A percentile compares a stretch with the other conserved stretches of the same genome.
These are phyloP conservation scores for Lasius fuliginosus DNA, from an alignment of 2,888 invertebrate species.

Conservation along the genomic window DNA sequence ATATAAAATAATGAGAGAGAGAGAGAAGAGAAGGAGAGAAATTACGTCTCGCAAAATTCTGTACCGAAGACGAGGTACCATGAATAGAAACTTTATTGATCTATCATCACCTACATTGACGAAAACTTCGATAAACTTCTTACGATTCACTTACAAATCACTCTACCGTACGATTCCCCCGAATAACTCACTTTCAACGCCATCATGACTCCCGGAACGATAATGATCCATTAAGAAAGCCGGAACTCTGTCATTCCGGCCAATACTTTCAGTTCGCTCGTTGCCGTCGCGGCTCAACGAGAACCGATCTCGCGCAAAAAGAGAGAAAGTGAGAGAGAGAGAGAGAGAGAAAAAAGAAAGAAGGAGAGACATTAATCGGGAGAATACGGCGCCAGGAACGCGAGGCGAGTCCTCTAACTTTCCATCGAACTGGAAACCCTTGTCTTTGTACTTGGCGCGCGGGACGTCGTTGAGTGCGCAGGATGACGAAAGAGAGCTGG, in stretches of 20 bases:
- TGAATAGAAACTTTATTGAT: conserved; percentile 5
- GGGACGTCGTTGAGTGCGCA: conserved; percentile 44
- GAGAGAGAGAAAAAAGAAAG: background rate
- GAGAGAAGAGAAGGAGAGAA: background rate
- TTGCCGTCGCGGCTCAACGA: conserved; percentile 17
- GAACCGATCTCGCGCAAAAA: conserved; percentile 46
- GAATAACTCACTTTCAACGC: conserved; percentile 73
- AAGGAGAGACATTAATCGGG: conserved; percentile 65
- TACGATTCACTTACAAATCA: conserved; percentile 71
- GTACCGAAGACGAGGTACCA: background rate
- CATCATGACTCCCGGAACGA: conserved; percentile 65
- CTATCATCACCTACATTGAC: background rate
- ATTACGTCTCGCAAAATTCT: background rate
- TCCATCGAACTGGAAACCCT: conserved; percentile 76
- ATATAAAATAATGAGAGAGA: background rate
- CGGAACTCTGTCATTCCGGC: conserved; percentile 69
- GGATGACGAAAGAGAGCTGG: conserved; percentile 40
- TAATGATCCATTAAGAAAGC: conserved; percentile 76
- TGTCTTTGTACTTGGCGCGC: conserved; percentile 75
- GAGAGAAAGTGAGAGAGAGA: background rate
- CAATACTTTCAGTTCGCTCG: conserved; percentile 62
- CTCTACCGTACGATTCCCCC: conserved; percentile 55
- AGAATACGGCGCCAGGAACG: conserved; percentile 66
- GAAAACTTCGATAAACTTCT: conserved; percentile 72
- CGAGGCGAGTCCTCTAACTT: conserved; percentile 74